Conservation (phyloP, 1,140 invertebrate genomes). For the Batillaria attramentaria region DNA sequence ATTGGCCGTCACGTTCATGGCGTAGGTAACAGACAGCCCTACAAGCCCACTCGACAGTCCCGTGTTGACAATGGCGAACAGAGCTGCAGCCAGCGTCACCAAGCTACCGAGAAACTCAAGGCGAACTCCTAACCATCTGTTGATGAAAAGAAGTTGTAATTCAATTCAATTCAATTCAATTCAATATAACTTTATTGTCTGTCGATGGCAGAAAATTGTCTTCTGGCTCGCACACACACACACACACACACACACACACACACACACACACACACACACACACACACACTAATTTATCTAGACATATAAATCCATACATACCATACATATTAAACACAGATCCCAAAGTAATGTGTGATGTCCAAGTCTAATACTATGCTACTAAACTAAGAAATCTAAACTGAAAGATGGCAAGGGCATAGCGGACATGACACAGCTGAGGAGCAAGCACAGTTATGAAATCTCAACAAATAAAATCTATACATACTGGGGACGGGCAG, state of each 20-base stretch:
- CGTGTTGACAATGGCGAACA: slow-evolving; percentile 71
- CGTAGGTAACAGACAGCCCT: slow-evolving; percentile 72
- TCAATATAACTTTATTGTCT: no score
- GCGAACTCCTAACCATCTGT: slow-evolving; percentile 90
- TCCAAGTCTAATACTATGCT: no score
- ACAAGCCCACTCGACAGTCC: slow-evolving; percentile 69
- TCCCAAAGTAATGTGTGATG: neutral
- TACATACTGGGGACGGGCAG: no score
- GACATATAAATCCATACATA: neutral
- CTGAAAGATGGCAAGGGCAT: no score
- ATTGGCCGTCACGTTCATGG: slow-evolving; percentile 85
- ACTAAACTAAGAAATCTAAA: no score
- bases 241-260: neutral
- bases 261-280: neutral
- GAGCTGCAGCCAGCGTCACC: slow-evolving; percentile 72
- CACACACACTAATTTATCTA: neutral
- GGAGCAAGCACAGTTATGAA: no score
- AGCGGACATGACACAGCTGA: no score
- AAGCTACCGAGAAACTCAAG: slow-evolving; percentile 83
- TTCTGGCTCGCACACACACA: no score
- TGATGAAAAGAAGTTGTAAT: slow-evolving; percentile 43
- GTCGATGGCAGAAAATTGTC: no score
- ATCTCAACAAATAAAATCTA: no score
- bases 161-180: neutral
- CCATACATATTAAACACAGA: neutral